These are phyloP conservation scores for Actinemys pallida DNA, from an alignment of 2,113 vertebrate genomes.

Conservation along the genomic window DNA sequence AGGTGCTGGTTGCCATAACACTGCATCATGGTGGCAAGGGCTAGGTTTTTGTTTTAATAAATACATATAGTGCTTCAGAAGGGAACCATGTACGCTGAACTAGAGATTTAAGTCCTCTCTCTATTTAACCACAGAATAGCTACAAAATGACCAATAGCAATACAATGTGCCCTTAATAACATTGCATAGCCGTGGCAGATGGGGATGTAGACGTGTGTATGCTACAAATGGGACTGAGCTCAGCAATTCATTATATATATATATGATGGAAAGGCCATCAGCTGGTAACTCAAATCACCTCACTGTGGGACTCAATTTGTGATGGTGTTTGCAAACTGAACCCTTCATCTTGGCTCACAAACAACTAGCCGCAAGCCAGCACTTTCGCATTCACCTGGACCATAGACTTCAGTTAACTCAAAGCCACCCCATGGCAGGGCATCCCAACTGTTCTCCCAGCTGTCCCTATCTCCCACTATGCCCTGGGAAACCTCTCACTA, in stretches of 20 bases:
- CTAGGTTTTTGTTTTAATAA: not conserved
- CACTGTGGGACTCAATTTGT: not conserved
- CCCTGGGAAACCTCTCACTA: not conserved
- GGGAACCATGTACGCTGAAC: not conserved
- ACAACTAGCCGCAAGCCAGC: not conserved
- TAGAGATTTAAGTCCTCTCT: not conserved
- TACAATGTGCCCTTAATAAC: not conserved
- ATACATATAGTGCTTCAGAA: not conserved
- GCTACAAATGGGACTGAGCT: not conserved
- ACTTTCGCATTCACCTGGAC: not conserved
- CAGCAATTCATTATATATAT: not conserved
- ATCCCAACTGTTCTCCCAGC: not conserved
- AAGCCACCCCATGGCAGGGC: not conserved
- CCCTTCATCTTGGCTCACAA: not conserved
- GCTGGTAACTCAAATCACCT: not conserved
- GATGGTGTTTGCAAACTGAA: not conserved
- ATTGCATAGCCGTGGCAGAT: not conserved
- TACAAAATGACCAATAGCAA: not conserved
- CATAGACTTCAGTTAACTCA: not conserved
- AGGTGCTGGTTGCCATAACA: not conserved
- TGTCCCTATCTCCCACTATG: not conserved
- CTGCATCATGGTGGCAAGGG: not conserved
- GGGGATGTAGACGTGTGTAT: not conserved
- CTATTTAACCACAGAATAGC: not conserved
- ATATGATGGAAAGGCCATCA: not conserved